Base-by-base conservation (phyloP, 2,888 invertebrate species). In the Lumbricus terrestris region DNA sequence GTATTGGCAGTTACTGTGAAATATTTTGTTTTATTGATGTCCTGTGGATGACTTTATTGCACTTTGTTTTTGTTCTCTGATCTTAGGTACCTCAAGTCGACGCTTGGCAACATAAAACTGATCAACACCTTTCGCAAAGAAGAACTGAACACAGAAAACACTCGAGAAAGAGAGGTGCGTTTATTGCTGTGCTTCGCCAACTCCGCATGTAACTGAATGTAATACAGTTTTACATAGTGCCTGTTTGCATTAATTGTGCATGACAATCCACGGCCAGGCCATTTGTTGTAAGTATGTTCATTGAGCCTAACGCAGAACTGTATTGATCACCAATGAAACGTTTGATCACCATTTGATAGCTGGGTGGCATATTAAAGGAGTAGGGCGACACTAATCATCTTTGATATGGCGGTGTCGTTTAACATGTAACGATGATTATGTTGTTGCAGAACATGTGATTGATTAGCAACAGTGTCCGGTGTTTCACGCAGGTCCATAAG, bases 81-180 rank as follows among this genome's bases (percentile, higher is more conserved):
- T 92, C 93, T 82, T 92, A 96, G 96, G 96, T 98, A 98, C 95
- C 96, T 99, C 91, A 99, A 99, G 94, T 95, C 95, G 13, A 95
- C 95, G 18, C 93, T 95, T 35, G 94, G 94, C 35, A 99, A 99
- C 95, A 98, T 99, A 93, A 97, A 97, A 93, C 96, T 99, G 91
- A 99, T 99, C 94, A 97, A 95, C 92, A 96, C 97, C 92, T 93
- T 91, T 90, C 54, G 91, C 23, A 92, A 92, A 82, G 92, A 92
- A 38, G 92, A 91, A 40, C 42, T 54, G 33, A 37, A 69, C 13
- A 82, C 82, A 34, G 90, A 89, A 40, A 82, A 91, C 38, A 89
- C 90, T 20, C 69, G 91, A 54, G 91, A 92, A 33, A 91, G 91
- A 90, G 90, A 91, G 89, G 92, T 92, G 40, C 11, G 8, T 6